Evolutionary conservation across 1,140 invertebrate genomes (phyloP).

Genomic region (Papilio aristodemus): DNA sequence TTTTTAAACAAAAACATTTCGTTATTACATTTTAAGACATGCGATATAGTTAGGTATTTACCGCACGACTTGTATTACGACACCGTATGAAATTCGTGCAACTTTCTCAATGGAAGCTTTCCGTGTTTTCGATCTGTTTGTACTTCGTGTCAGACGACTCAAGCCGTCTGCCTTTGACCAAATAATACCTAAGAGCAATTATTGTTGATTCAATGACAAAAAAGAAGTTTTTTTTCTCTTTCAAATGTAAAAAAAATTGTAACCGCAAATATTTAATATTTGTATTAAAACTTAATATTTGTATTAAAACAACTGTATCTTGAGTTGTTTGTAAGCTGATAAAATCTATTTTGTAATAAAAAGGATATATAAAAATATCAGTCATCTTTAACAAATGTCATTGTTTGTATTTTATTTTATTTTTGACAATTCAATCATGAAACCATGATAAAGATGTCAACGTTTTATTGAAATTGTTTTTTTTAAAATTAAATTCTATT

Average conservation of each 20-base stretch:
- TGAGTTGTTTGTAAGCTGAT: too few species aligned
- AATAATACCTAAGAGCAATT: background rate
- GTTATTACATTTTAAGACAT: constrained; percentile 14
- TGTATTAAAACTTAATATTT: too few species aligned
- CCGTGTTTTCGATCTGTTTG: constrained; percentile 20
- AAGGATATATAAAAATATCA: too few species aligned
- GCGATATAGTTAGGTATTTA: background rate
- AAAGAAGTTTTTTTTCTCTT: constrained; percentile 1
- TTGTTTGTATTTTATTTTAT: too few species aligned
- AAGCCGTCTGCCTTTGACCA: background rate
- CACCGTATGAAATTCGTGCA: constrained; percentile 1
- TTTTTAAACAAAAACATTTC: background rate
- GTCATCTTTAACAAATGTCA: too few species aligned
- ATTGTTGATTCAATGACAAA: background rate
- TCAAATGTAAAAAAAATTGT: too few species aligned
- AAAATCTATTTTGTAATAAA: too few species aligned
- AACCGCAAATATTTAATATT: too few species aligned
- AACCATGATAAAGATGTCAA: too few species aligned
- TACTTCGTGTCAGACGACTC: constrained; percentile 4
- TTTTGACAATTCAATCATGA: too few species aligned
- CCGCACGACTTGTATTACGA: background rate
- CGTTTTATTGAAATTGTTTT: background rate
- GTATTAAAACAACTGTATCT: too few species aligned
- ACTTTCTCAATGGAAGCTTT: constrained; percentile 7
- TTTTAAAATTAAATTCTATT: constrained; percentile 29